These are phyloP conservation scores for Noctua pronuba DNA, from an alignment of 2,888 invertebrate genomes.

Conservation along the genomic window DNA sequence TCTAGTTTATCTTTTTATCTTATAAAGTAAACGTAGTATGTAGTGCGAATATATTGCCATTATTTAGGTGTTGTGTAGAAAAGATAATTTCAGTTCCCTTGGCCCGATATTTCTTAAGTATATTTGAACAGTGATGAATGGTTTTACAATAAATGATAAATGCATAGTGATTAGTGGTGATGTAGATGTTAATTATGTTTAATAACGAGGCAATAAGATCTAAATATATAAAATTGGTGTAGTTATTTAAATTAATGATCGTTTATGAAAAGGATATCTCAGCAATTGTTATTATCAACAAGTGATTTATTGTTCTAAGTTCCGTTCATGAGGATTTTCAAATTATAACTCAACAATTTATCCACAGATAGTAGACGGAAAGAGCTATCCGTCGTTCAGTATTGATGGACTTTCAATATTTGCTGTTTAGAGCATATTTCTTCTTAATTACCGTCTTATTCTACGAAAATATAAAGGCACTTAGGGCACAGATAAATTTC, in stretches of 20 bases:
- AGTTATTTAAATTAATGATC: background rate
- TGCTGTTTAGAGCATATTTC: background rate
- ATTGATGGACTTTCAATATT: background rate
- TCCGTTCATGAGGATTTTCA: background rate
- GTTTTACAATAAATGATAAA: constrained; percentile 10
- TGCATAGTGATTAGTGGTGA: too few species aligned
- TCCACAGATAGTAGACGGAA: background rate
- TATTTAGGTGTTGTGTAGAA: background rate
- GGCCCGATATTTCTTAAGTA: constrained; percentile 34
- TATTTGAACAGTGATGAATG: constrained; percentile 36
- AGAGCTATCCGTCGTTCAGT: background rate
- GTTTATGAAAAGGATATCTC: constrained; percentile 9
- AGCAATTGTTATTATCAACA: background rate
- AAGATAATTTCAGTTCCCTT: constrained; percentile 28
- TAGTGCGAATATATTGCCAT: constrained; percentile 23
- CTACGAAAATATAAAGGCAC: background rate
- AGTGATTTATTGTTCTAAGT: background rate
- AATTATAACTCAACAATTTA: background rate
- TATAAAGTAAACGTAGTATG: background rate
- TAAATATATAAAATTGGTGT: background rate
- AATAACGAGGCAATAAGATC: constrained; percentile 6
- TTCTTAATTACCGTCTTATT: background rate
- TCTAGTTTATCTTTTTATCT: constrained; percentile 44
- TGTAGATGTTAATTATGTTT: background rate
- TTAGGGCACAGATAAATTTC: too few species aligned